A percentile compares a stretch with the other conserved stretches of the same genome.
Conservation (phyloP, 2,888 invertebrate genomes). For the Aleiodes alternator region DNA sequence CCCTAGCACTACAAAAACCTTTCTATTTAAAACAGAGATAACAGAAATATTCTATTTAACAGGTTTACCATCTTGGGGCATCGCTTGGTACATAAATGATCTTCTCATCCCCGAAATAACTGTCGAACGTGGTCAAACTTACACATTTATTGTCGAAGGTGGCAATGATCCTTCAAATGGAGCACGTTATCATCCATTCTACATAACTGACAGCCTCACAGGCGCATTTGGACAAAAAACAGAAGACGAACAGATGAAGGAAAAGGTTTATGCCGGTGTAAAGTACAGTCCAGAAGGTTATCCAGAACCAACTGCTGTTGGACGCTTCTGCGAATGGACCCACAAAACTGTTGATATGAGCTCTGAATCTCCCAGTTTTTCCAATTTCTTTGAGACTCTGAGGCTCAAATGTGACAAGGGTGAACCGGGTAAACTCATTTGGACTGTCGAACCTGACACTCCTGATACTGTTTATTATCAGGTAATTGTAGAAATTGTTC, state of each 20-base stretch:
- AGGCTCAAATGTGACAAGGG: constrained; percentile 86
- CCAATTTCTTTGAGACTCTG: constrained; percentile 86
- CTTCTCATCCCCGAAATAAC: constrained; percentile 91
- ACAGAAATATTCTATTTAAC: no score
- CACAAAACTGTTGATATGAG: constrained; percentile 88
- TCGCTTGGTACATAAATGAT: constrained; percentile 96
- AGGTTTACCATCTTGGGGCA: constrained; percentile 89
- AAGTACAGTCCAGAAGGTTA: constrained; percentile 85
- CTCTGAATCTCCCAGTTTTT: constrained; percentile 84
- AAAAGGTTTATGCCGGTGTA: constrained; percentile 89
- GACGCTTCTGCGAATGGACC: constrained; percentile 92
- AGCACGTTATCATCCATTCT: constrained; percentile 92
- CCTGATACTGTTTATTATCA: constrained; percentile 93
- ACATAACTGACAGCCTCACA: constrained; percentile 90
- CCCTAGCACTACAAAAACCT: no score
- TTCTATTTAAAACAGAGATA: no score
- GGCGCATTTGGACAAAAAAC: constrained; percentile 91
- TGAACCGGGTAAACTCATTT: constrained; percentile 85
- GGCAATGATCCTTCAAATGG: constrained; percentile 88
- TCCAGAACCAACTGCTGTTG: constrained; percentile 88
- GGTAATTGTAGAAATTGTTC: constrained; percentile 77
- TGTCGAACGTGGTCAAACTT: constrained; percentile 90
- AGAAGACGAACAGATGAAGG: constrained; percentile 82
- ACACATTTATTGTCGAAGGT: constrained; percentile 91
- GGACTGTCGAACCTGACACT: constrained; percentile 91